Evolutionary conservation across 2,888 invertebrate species (phyloP).

Genomic region (Synanthedon tipuliformis): DNA sequence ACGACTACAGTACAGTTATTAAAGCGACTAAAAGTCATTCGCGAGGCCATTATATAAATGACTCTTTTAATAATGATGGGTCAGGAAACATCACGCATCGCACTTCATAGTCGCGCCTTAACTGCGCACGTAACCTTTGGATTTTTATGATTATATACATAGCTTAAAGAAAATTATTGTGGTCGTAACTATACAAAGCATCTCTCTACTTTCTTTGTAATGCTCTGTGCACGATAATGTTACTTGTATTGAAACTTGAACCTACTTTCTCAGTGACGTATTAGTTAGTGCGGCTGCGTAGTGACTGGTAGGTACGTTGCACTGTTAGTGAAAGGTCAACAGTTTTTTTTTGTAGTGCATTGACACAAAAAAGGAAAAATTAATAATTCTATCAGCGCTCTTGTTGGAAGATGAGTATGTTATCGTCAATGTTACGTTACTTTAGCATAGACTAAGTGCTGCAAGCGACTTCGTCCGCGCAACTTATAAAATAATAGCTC

Average conservation of each 20-base stretch:
- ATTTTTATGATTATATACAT: slow-evolving; percentile 16
- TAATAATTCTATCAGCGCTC: not conserved
- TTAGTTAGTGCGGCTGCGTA: not conserved
- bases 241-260: not conserved
- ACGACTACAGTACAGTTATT: slow-evolving; percentile 4
- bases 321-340: not conserved
- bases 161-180: not conserved
- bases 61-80: slow-evolving; percentile 28
- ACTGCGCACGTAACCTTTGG: slow-evolving; percentile 25
- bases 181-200: not conserved
- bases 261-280: not conserved
- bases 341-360: not conserved
- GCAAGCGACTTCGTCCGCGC: not conserved
- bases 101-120: slow-evolving; percentile 27
- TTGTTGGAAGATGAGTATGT: not conserved
- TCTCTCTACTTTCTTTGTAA: not conserved
- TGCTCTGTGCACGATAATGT: not conserved
- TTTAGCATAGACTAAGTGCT: no score
- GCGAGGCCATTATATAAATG: slow-evolving; percentile 43
- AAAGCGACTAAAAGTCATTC: slow-evolving; percentile 25
- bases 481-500: no score
- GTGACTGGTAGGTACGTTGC: not conserved
- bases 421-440: not conserved
- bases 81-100: slow-evolving; percentile 29
- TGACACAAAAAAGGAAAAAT: not conserved